Evolutionary conservation across 2,888 invertebrate species (phyloP), one percentile per base, ranked within the genome.

Genomic region (Campaea margaritaria): DNA sequence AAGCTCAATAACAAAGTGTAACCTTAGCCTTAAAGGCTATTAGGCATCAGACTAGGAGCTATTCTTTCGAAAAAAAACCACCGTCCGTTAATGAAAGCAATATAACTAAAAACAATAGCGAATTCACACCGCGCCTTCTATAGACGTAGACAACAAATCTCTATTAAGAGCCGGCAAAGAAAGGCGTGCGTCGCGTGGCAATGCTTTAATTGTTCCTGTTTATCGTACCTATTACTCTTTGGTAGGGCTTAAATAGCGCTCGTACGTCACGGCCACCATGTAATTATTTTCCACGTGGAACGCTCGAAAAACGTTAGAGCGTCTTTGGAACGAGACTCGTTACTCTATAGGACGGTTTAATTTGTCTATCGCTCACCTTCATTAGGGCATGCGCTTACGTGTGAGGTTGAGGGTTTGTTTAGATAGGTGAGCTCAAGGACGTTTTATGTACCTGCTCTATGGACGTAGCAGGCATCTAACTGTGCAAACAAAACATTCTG

Each of bases 201-300:
- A 91, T 90, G 89, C 85, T 91, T 91, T 91, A 91, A 91, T 91
- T 91, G 90, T 84, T 79, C 76, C 83, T 89, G 87, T 91, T 91
- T 91, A 91, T 91, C 88, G 87, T 83, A 67, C 74, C 84, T 80
- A 91, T 91, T 89, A 86, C 83, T 91, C 91, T 89, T 83, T 85
- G 85, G 85, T 81, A 73, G 76, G 80, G 84, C 86, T 88, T 89
- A 90, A 91, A 89, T 89, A 88, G 91, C 87, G 81, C 79, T 81
- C 87, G 86, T 91, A 91, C 86, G 87, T 92, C 88, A 91, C 88
- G 73, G 83, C 71, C 79, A 82, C 85, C 86, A 85, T 88, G 90
- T 91, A 90, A 92, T 92, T 91, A 91, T 90, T 91, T 91, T 80
- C 79, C 81, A 85, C 84, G 86, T 85, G 86, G 78, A 87, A 85